Base-by-base conservation (phyloP, 2,113 vertebrate species). In the Ammodytes dubius region DNA sequence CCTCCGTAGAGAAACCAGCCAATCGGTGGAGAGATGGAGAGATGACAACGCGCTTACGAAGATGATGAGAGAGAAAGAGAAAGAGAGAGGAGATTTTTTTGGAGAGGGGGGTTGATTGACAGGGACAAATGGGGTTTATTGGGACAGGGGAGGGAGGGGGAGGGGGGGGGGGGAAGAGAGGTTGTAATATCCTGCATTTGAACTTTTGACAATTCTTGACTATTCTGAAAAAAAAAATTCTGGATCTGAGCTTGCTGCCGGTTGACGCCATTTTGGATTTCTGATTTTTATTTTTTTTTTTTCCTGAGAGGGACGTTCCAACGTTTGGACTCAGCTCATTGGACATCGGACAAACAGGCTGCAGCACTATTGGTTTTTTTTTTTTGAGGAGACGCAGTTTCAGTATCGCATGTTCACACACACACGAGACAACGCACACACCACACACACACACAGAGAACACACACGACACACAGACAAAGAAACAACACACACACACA, bases 321-420 rank as follows among this genome's bases (percentile, higher is more conserved):
- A 27, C 74, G 81, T 79, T 84, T 10, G 78, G 87, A 86, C 86
- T 58, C 50, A 4, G 61, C 59, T 67, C 56, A 27, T 27, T 47
- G 70, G 81, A 56, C 46, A 45, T 27, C 27, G 27, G 27, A 27
- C 27, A 27, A 27, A 27, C 27, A 27, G 27, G 27, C 27, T 27
- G 27, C 27, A 27, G 27, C 27, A 1, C 27, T 27, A 27, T 27
- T 10, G 17, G 46, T 47, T 72, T 81, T 42, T 39, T 42, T 39
- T 40, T 64, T 63, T 53, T 49, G 54, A 13, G 46, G 79, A 79
- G 87, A 77, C 76, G 67, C 77, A 14, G n/a, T n/a, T 78, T 89
- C 79, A 85, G 83, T 84, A 79, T 74, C 77, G 63, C 87, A 88
- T 85, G 83, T 82, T 69, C 85, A 82, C 84, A 84, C 84, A 27